These are phyloP conservation scores for Synanceia verrucosa DNA, from an alignment of 2,797 vertebrate genomes.

Conservation along the genomic window DNA sequence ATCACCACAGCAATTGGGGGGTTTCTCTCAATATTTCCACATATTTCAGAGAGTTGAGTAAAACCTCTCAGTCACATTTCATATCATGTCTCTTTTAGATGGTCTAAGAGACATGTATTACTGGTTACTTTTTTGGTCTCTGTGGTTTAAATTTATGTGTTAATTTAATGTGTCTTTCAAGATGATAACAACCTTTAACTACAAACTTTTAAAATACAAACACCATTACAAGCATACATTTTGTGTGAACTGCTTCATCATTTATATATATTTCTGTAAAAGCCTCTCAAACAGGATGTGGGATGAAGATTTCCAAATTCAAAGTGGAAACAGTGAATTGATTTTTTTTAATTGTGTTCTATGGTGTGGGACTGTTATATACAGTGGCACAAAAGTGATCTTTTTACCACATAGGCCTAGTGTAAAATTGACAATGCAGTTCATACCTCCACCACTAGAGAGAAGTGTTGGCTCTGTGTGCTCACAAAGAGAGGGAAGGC, in stretches of 20 bases:
- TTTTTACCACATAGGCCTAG: not conserved
- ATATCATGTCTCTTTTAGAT: not conserved
- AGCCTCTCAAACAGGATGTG: not conserved
- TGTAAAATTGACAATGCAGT: not conserved
- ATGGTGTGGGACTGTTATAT: not conserved
- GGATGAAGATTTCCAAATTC: not conserved
- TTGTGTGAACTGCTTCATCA: not conserved
- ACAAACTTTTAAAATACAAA: no score
- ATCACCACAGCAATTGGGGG: not conserved
- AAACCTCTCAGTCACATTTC: no score
- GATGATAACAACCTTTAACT: not conserved
- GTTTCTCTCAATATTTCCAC: not conserved
- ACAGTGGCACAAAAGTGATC: not conserved
- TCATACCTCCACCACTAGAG: constrained; percentile 74
- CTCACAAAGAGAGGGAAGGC: not conserved
- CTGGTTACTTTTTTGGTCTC: not conserved
- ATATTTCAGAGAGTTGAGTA: not conserved
- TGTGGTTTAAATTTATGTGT: not conserved
- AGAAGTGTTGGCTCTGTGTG: constrained; percentile 75
- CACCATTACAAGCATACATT: not conserved
- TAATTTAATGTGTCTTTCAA: not conserved
- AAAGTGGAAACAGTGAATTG: no score
- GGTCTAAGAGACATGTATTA: not conserved
- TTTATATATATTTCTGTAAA: no score
- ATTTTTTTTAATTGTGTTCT: not conserved